Evolutionary conservation across 2,113 vertebrate species (phyloP).

Genomic region (Apodemus speciosus): DNA sequence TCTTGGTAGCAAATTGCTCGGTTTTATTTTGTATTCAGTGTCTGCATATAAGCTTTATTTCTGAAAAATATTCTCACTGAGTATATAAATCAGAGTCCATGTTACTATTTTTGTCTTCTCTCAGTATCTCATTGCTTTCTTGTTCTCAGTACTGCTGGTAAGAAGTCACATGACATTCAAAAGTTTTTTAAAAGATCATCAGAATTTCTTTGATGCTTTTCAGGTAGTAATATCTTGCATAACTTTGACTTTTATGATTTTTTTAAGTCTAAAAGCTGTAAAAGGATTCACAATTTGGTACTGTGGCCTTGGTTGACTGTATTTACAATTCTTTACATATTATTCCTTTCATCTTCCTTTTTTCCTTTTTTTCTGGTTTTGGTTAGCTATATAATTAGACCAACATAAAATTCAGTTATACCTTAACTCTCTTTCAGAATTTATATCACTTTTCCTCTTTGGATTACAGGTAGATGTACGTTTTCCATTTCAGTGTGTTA

Average conservation of each 20-base stretch:
- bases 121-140: not conserved
- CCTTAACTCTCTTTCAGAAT: not conserved
- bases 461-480: not conserved
- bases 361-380: not conserved
- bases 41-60: not conserved
- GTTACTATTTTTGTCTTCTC: not conserved
- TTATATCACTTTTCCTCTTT: not conserved
- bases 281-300: not conserved
- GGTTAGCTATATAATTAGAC: not conserved
- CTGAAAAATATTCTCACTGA: not conserved
- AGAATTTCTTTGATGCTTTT: not conserved
- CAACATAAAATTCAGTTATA: not conserved
- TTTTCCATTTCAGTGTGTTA: not conserved
- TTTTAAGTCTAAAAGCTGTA: not conserved
- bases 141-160: not conserved
- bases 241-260: not conserved
- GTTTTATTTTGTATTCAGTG: constrained; percentile 38
- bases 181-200: not conserved
- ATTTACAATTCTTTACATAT: not conserved
- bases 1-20: constrained; percentile 1
- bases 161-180: not conserved
- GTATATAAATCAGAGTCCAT: not conserved
- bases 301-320: not conserved
- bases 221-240: not conserved
- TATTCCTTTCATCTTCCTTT: not conserved